These are phyloP conservation scores for Cataglyphis altisquamis DNA, from an alignment of 2,888 invertebrate genomes.

Conservation along the genomic window DNA sequence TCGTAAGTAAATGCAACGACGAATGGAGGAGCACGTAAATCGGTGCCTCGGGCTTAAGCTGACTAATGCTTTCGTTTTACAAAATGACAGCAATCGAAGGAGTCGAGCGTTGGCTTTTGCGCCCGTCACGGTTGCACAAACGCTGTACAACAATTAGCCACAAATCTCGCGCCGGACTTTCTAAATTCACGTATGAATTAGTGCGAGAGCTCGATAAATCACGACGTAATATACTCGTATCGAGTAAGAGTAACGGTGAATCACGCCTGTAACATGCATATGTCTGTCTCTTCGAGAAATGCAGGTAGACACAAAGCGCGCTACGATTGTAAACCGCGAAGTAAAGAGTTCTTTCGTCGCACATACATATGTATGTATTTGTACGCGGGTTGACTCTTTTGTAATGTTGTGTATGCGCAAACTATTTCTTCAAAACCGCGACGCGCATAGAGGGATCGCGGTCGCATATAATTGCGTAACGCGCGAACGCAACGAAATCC, in stretches of 20 bases:
- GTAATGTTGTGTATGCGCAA: background rate
- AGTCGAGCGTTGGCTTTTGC: slow-evolving; percentile 48
- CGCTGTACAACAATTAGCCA: slow-evolving; percentile 74
- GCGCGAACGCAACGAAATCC: slow-evolving; percentile 68
- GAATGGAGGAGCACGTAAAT: slow-evolving; percentile 4
- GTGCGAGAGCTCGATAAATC: slow-evolving; percentile 66
- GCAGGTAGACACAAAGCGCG: slow-evolving; percentile 21
- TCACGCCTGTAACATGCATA: background rate
- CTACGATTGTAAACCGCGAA: background rate
- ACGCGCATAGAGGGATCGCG: slow-evolving; percentile 52
- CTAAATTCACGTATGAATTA: slow-evolving; percentile 83
- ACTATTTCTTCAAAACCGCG: slow-evolving; percentile 54
- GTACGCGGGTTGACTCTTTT: background rate
- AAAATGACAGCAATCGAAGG: slow-evolving; percentile 36
- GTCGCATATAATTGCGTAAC: slow-evolving; percentile 53
- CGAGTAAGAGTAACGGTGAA: slow-evolving; percentile 46
- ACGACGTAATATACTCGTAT: slow-evolving; percentile 34
- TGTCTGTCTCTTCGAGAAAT: slow-evolving; percentile 2
- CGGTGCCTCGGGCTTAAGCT: background rate
- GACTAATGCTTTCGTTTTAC: slow-evolving; percentile 42
- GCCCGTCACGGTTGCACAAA: slow-evolving; percentile 60
- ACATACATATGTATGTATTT: background rate
- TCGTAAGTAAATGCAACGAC: background rate
- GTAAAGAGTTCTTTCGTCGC: slow-evolving; percentile 1
- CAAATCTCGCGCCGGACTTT: slow-evolving; percentile 75